Percentiles rank a stretch among this genome's conserved stretches.
Evolutionary conservation across 2,113 vertebrate species (phyloP).

Genomic region (Paradoxurus hermaphroditus): DNA sequence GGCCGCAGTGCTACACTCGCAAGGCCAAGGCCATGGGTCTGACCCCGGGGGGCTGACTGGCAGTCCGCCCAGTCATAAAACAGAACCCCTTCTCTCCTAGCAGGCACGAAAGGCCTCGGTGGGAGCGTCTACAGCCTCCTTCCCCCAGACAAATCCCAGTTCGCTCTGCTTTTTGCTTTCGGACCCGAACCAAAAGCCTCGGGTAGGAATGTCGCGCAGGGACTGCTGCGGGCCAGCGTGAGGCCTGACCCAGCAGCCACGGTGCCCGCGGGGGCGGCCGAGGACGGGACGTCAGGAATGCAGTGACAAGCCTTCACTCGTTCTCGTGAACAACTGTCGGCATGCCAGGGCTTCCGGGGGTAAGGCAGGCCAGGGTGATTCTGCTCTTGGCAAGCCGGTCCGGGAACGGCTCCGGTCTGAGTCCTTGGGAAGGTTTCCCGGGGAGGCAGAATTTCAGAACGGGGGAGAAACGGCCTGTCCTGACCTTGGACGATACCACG

Average conservation of each 20-base stretch:
- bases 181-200: not conserved
- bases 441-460: constrained; percentile 22
- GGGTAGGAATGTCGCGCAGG: rapidly evolving
- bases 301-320: rapidly evolving
- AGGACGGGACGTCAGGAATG: not conserved
- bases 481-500: not conserved
- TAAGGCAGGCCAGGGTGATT: not conserved
- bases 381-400: not conserved
- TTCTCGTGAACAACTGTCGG: not conserved
- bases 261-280: rapidly evolving
- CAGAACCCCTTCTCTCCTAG: not conserved
- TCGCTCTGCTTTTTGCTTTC: not conserved
- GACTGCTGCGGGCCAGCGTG: not conserved
- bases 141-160: not conserved
- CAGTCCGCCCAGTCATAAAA: not conserved
- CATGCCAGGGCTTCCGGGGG: rapidly evolving
- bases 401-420: not conserved
- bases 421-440: not conserved
- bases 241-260: not conserved
- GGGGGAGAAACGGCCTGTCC: not conserved
- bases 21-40: not conserved
- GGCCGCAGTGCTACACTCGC: no score
- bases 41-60: not conserved
- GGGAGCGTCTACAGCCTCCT: not conserved
- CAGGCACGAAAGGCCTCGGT: not conserved